Percentiles rank a stretch among this genome's conserved stretches.
These are phyloP conservation scores for Cebus imitator DNA, from an alignment of 2,113 vertebrate genomes.

Conservation along the genomic window DNA sequence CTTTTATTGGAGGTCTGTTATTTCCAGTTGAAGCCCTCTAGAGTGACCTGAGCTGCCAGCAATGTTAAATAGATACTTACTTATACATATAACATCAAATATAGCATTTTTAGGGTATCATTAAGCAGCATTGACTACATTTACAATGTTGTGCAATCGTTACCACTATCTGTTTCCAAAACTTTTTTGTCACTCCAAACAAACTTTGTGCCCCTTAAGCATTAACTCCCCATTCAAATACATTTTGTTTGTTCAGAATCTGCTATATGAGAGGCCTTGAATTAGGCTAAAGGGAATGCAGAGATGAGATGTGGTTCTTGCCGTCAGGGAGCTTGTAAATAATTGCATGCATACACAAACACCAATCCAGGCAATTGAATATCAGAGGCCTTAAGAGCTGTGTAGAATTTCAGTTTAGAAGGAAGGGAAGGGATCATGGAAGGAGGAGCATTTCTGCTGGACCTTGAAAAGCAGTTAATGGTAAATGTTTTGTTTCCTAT, in stretches of 20 bases:
- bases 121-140: not conserved
- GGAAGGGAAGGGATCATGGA: not conserved
- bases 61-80: not conserved
- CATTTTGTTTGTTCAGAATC: conserved; percentile 34
- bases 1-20: conserved; percentile 9
- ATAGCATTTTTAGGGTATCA: not conserved
- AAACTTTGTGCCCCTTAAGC: not conserved
- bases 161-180: not conserved
- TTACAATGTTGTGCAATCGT: not conserved
- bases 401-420: not conserved
- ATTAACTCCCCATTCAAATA: not conserved
- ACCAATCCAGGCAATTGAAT: not conserved
- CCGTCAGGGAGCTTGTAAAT: not conserved
- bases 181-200: not conserved
- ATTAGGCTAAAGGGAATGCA: not conserved
- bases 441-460: not conserved
- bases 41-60: not conserved
- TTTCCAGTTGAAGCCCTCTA: not conserved
- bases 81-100: not conserved
- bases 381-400: not conserved
- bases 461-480: conserved; percentile 5
- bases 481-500: not conserved
- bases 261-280: not conserved
- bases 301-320: not conserved
- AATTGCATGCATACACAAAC: not conserved